These are phyloP conservation scores for Norana najaformis DNA, from an alignment of 2,888 invertebrate genomes.

Conservation along the genomic window DNA sequence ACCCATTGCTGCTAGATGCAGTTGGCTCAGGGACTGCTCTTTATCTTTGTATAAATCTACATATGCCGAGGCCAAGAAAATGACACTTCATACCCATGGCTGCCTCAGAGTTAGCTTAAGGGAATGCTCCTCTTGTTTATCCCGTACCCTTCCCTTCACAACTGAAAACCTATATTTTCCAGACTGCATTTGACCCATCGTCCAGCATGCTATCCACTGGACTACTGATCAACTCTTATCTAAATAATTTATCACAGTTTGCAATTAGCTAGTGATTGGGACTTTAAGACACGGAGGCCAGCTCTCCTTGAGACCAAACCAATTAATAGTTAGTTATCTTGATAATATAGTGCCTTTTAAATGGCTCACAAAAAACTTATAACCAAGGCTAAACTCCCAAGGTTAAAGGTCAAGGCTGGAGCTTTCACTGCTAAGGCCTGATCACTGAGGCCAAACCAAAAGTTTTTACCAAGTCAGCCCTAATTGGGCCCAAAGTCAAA, in stretches of 20 bases:
- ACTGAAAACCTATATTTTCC: neutral
- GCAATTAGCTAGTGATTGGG: neutral
- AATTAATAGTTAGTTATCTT: neutral
- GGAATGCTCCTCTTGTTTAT: no score
- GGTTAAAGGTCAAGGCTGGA: no score
- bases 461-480: neutral
- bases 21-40: no score
- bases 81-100: no score
- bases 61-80: neutral
- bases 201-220: neutral
- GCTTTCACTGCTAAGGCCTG: no score
- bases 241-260: neutral
- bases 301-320: neutral
- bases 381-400: no score
- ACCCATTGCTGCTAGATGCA: no score
- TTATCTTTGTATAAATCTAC: no score
- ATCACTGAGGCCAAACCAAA: neutral
- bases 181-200: neutral
- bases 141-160: neutral
- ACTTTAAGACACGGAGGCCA: neutral
- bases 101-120: no score
- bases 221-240: neutral
- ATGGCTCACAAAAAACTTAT: no score
- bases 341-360: no score
- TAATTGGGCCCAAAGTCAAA: neutral